Conservation (phyloP, 2,113 vertebrate genomes). For the Daboia siamensis region DNA sequence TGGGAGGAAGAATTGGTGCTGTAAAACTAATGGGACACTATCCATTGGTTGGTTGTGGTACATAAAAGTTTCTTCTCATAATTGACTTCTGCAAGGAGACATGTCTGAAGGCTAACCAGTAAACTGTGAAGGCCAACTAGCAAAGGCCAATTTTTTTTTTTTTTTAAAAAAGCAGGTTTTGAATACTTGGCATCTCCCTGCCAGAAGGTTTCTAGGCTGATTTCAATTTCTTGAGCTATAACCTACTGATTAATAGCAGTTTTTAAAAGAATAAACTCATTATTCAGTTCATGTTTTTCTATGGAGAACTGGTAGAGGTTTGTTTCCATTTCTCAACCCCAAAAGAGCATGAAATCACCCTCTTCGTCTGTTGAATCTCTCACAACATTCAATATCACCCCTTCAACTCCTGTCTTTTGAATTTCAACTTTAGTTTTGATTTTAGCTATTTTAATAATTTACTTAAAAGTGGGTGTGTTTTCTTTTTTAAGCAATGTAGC, state of each 20-base stretch:
- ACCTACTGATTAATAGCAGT: constrained; percentile 21
- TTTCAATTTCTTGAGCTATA: constrained; percentile 30
- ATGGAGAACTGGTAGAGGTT: not conserved
- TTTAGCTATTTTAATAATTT: not conserved
- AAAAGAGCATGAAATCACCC: not conserved
- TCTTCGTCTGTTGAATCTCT: not conserved
- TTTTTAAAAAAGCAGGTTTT: constrained; percentile 54
- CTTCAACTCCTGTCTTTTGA: not conserved
- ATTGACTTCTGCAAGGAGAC: constrained; percentile 43
- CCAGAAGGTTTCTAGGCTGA: constrained; percentile 40
- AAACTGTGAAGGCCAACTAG: constrained; percentile 50
- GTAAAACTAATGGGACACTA: constrained; percentile 6
- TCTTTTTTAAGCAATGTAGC: not conserved
- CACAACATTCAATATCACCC: not conserved
- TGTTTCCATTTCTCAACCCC: not conserved
- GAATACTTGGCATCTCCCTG: constrained; percentile 55
- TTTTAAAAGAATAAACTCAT: constrained; percentile 5
- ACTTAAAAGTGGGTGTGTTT: not conserved
- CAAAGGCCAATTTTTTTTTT: constrained; percentile 47
- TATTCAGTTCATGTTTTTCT: not conserved
- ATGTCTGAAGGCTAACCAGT: constrained; percentile 53
- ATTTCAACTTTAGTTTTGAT: not conserved
- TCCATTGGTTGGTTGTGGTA: not conserved
- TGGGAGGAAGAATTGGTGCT: not conserved
- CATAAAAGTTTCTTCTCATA: constrained; percentile 25